phyloP scores from a whole-genome alignment of 2,797 vertebrate genomes.

The Heterohyrax brucei region DNA sequence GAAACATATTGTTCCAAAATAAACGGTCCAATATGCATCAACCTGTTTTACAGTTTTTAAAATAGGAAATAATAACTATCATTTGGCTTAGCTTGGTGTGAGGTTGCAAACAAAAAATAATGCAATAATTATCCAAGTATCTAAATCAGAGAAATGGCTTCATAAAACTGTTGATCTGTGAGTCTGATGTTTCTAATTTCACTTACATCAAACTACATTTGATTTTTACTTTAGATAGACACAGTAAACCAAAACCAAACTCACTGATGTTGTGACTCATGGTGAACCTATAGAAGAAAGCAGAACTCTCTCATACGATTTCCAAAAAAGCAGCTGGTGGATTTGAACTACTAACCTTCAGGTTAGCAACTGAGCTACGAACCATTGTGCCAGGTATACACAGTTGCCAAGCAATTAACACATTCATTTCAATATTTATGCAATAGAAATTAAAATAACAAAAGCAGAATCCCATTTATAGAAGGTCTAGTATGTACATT shows the following conservation, averaged over 20 bases:
- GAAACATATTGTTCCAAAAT: neutral
- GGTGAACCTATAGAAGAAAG: too few relatives aligned
- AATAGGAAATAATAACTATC: neutral
- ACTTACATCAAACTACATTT: neutral
- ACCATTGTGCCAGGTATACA: too few relatives aligned
- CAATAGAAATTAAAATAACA: too few relatives aligned
- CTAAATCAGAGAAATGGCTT: neutral
- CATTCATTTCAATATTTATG: too few relatives aligned
- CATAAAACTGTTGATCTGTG: neutral
- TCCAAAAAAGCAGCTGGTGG: too few relatives aligned
- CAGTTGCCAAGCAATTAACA: too few relatives aligned
- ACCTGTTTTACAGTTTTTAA: neutral
- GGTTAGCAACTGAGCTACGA: too few relatives aligned
- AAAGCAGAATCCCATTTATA: neutral
- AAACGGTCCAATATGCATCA: neutral
- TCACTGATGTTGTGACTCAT: too few relatives aligned
- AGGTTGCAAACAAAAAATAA: neutral
- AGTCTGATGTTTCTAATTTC: neutral
- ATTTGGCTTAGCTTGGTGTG: neutral
- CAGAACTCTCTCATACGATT: too few relatives aligned
- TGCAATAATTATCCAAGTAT: neutral
- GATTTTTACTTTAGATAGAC: too few relatives aligned
- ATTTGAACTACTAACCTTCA: too few relatives aligned
- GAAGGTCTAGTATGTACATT: neutral
- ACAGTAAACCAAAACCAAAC: too few relatives aligned